Evolutionary conservation across 53 echinoderm and acorn worm species (phyloP), one percentile per base, ranked within the genome.

Genomic region (Holothuria leucospilota): DNA sequence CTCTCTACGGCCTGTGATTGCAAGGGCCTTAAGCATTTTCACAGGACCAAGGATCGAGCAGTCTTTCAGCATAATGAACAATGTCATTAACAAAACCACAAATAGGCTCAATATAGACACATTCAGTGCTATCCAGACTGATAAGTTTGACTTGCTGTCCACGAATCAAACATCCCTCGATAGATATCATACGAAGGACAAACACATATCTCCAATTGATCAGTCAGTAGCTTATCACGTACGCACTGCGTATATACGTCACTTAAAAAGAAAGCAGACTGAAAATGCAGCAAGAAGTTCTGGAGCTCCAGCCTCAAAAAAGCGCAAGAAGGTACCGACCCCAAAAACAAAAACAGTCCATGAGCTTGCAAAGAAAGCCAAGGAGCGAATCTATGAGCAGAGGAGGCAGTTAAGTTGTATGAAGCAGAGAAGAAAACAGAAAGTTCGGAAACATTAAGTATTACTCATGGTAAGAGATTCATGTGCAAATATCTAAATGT

Each of bases 1-100:
- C 82, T 68, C 88, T 29, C 88, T 88, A 15, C 67, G 30, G 41
- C 68, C 51, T 71, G 26, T 69, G 60, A 61, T 82, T 41, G 24
- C 38, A 11, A 40, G 69, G 60, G 83, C 83, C 30, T 61, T 82
- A 6, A 59, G 72, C 39, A 82, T 88, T 82, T 88, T 88, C 82
- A 88, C 82, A 20, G 71, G 88, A 13, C 73, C 73, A 82, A 21
- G 82, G 20, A 88, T 88, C 68, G 82, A 68, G 21, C 69, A 88
- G 84, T 84, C 74, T 27, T 89, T 89, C 51, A 74, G 89, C 30
- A 73, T 86, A 41, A 86, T 86, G 74, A 86, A 86, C 21, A 86
- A 86, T 86, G 49, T 77, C 28, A 85, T 72, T 0, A 85, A 85
- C 64, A 85, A 85, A 72, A 85, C 85, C 2, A 77, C 87, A 77